Conservation (phyloP, 2,797 vertebrate genomes). For the Masticophis lateralis region DNA sequence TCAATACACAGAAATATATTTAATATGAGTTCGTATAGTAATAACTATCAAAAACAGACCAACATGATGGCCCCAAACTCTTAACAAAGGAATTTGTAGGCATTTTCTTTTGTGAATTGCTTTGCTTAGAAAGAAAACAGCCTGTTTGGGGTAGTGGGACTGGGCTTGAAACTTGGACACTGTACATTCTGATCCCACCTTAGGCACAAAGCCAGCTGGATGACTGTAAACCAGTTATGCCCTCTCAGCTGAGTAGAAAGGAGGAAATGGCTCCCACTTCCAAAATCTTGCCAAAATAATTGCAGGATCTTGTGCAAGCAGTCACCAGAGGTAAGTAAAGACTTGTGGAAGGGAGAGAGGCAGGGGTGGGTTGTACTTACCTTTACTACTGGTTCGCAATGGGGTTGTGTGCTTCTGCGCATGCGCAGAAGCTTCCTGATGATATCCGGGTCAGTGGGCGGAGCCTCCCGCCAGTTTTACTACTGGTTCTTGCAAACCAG, state of each 20-base stretch:
- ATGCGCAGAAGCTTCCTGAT: too few species aligned
- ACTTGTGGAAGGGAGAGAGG: neutral
- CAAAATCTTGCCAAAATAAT: neutral
- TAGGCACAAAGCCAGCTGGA: neutral
- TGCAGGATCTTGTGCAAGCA: neutral
- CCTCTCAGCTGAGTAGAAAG: neutral
- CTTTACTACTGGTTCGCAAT: too few species aligned
- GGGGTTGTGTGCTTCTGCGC: too few species aligned
- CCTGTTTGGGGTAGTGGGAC: neutral
- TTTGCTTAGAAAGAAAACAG: neutral
- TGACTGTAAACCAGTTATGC: neutral
- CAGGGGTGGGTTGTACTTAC: too few species aligned
- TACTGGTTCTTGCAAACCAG: too few species aligned
- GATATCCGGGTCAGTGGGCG: too few species aligned
- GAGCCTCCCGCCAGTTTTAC: too few species aligned
- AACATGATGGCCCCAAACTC: neutral
- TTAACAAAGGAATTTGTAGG: neutral
- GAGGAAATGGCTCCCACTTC: neutral
- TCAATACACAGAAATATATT: neutral
- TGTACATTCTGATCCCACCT: neutral
- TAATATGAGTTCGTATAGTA: neutral
- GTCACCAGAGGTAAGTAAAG: neutral
- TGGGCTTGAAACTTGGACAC: neutral
- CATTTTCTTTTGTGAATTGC: neutral
- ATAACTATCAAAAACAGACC: neutral